A percentile compares a stretch with the other conserved stretches of the same genome.
These are phyloP conservation scores for Dunckerocampus dactyliophorus DNA, from an alignment of 2,113 vertebrate genomes.

Conservation along the genomic window DNA sequence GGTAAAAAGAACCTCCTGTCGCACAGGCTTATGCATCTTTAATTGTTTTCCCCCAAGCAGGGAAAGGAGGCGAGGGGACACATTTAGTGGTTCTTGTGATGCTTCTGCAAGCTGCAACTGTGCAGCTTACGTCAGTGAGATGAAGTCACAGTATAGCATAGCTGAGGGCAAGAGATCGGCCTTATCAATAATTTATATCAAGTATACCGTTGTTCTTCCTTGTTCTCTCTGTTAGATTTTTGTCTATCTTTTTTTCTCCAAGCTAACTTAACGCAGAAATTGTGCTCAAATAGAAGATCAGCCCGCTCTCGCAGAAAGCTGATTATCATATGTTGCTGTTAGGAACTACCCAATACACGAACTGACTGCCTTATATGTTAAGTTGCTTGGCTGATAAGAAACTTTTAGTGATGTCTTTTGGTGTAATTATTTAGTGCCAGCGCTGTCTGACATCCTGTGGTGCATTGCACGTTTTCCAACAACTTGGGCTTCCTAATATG, in stretches of 20 bases:
- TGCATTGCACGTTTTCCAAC: too few species aligned
- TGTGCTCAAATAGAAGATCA: not conserved
- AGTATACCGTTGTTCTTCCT: constrained; percentile 8
- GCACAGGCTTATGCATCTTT: constrained; percentile 32
- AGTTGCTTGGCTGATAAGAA: not conserved
- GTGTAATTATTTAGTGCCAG: not conserved
- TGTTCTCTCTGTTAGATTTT: not conserved
- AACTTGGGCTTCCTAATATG: too few species aligned
- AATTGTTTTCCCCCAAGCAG: constrained; percentile 14
- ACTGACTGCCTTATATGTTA: not conserved
- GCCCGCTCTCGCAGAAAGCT: not conserved
- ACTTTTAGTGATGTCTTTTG: not conserved
- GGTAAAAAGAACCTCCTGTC: constrained; percentile 18
- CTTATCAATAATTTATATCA: constrained; percentile 39
- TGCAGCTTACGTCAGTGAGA: constrained; percentile 18
- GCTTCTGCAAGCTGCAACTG: constrained; percentile 2
- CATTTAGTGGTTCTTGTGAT: constrained; percentile 10
- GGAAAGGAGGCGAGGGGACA: not conserved
- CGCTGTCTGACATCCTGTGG: not conserved
- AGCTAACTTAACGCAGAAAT: not conserved
- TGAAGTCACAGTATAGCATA: constrained; percentile 23
- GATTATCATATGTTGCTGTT: not conserved
- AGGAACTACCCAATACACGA: not conserved
- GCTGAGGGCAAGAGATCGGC: constrained; percentile 8
- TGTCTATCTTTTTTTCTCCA: not conserved